Conservation (phyloP, 2,113 vertebrate species). For the Pangasianodon gigas region DNA sequence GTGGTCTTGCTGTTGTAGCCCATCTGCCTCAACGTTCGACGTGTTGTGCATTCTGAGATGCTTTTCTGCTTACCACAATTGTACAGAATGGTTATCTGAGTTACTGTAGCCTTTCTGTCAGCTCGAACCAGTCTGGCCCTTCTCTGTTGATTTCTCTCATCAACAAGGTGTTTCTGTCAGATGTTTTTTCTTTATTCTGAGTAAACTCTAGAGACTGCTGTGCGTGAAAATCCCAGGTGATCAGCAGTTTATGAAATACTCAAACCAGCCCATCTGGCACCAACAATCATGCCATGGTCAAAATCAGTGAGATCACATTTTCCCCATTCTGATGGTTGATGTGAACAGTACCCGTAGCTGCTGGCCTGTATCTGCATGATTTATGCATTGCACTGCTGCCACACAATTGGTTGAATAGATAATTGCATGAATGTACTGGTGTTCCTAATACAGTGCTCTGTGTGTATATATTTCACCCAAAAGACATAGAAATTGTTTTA, state of each 20-base stretch:
- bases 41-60: neutral
- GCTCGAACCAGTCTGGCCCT: neutral
- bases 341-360: too few species aligned
- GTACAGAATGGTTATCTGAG: neutral
- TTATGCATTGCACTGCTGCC: neutral
- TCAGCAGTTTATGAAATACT: neutral
- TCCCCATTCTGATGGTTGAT: too few species aligned
- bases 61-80: neutral
- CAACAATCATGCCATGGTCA: neutral
- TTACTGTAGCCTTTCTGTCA: neutral
- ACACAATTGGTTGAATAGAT: neutral
- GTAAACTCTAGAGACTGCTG: neutral
- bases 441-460: neutral
- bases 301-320: too few species aligned
- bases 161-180: neutral
- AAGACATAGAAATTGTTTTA: neutral
- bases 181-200: neutral
- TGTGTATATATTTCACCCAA: neutral
- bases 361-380: neutral
- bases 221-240: neutral
- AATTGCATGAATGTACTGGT: neutral
- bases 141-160: neutral
- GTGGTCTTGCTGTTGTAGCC: too few species aligned
- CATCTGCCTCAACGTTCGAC: too few species aligned
- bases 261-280: neutral